Evolutionary conservation across 2,113 vertebrate genomes (phyloP), one percentile per base, ranked within the genome.

Genomic region (Spermophilus dauricus): DNA sequence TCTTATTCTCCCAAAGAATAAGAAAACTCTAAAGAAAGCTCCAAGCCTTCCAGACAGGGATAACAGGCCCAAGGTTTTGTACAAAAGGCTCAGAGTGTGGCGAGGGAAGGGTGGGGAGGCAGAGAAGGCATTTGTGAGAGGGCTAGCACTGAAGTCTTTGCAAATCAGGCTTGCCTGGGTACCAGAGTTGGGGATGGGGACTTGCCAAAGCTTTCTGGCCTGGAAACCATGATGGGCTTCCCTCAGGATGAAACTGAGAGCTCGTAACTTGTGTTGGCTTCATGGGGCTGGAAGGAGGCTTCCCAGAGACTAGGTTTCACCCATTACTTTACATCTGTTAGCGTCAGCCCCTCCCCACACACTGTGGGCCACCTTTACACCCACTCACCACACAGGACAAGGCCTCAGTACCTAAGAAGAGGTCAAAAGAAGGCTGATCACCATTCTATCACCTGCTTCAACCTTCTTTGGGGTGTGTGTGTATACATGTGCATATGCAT

Each of bases 1-100:
- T 96, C 97, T 94, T 95, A 93, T 97, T 96, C 89, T 87, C 87
- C 94, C 82, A 90, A 94, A 95, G 92, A 97, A 95, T 81, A 94
- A 95, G 92, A 92, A 98, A 96, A 96, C 77, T 83, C 91, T 96
- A 97, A 95, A 97, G 95, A 93, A 83, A 94, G 75, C 92, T 89
- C 85, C 56, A 91, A 96, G 94, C 48, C 58, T 94, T 88, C 53
- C 93, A 95, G 95, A 95, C 89, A 70, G 42, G 80, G 67, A 63
- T 78, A 85, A 63, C 39, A 89, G 89, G 76, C 86, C 87, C 61
- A 45, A 30, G 75, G 81, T 53, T 97, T 92, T 91, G 37, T 75
- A 77, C 70, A 93, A 97, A 97, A 88, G 30, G 56, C 83, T 83
- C 81, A 45, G 69, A 90, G 67, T 14, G 4, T 91, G 78, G 78